These are phyloP conservation scores for Fulmarus glacialis DNA, from an alignment of 2,113 vertebrate species.

Conservation along the genomic window DNA sequence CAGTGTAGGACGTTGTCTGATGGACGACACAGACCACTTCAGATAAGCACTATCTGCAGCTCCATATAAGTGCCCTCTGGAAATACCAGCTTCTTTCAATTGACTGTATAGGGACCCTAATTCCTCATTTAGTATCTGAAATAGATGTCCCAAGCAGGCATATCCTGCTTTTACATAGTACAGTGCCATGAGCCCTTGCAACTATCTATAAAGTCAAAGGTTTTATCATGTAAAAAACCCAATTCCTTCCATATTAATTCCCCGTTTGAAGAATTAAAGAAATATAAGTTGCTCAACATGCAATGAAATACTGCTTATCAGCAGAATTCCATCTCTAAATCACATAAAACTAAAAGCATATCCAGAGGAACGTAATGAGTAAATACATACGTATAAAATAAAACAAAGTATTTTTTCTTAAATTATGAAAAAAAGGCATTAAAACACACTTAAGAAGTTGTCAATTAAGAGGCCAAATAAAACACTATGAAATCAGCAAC, in stretches of 20 bases:
- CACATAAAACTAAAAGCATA: neutral
- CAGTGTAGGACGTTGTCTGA: neutral
- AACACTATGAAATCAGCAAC: neutral
- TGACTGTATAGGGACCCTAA: neutral
- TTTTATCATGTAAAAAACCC: neutral
- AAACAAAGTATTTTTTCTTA: neutral
- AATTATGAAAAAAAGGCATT: neutral
- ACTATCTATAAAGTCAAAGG: neutral
- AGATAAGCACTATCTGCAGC: neutral
- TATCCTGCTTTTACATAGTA: neutral
- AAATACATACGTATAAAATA: neutral
- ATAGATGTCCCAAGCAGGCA: neutral
- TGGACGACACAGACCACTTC: neutral
- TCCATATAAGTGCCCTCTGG: neutral
- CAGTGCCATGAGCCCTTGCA: neutral
- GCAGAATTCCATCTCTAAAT: neutral
- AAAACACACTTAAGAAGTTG: neutral
- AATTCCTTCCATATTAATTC: neutral
- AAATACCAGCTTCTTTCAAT: neutral
- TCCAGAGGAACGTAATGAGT: neutral
- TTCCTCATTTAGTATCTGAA: neutral
- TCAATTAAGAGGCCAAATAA: neutral
- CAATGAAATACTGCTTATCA: neutral
- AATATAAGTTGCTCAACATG: neutral
- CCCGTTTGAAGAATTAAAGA: neutral